phyloP scores from a whole-genome alignment of 2,797 vertebrate genomes.

The Enteromius viviparus region DNA sequence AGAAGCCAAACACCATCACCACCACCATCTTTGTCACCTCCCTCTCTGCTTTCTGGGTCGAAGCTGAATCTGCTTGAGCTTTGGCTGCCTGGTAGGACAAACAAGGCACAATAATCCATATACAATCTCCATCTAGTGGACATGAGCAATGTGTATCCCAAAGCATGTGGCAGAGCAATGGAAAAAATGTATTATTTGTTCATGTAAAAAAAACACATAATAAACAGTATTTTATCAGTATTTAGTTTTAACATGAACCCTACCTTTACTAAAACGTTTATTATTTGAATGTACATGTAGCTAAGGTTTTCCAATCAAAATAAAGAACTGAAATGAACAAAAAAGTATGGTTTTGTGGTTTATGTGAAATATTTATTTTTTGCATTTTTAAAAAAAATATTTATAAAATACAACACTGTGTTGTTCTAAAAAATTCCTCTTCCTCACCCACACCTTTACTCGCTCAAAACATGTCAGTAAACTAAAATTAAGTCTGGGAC shows the following conservation, averaged over 20 bases:
- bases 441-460: neutral
- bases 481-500: neutral
- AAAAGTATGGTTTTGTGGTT: neutral
- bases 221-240: neutral
- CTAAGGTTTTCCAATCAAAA: neutral
- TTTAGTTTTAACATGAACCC: neutral
- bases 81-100: slow-evolving; percentile 72
- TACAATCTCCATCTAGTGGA: slow-evolving; percentile 30
- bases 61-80: slow-evolving; percentile 80
- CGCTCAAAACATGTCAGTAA: neutral
- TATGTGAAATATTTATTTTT: neutral
- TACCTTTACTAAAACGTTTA: neutral
- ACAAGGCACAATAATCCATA: neutral
- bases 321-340: neutral
- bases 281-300: neutral
- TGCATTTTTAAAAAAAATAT: neutral
- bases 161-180: neutral
- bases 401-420: neutral
- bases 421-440: neutral
- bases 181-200: neutral
- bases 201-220: neutral
- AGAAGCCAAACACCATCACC: slow-evolving; percentile 79
- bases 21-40: slow-evolving; percentile 83
- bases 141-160: neutral
- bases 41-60: slow-evolving; percentile 80